Base-by-base conservation (phyloP, 2,888 invertebrate genomes). In the Acronicta psi region DNA sequence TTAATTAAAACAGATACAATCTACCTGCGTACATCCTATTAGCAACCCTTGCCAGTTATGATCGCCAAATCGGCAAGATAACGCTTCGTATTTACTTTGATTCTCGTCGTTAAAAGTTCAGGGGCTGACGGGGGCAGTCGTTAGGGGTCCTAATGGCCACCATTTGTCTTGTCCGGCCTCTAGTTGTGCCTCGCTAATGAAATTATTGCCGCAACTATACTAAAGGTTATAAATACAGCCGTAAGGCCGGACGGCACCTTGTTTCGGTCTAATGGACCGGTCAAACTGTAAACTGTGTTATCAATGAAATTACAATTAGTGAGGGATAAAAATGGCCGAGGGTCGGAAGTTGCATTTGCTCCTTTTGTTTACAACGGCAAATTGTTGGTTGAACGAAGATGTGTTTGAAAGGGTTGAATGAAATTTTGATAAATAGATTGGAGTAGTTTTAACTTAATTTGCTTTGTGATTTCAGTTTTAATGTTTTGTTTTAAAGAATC, bases 171-270 rank as follows among this genome's bases (percentile, higher is more conserved):
- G 93, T 94, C 94, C 93, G 92, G 92, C 91, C 90, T 88, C 86
- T 93, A 93, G 92, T 92, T 91, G 91, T 88, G 91, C 91, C 91
- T 87, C 88, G 86, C 93, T 94, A 94, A 94, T 94, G 94, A 94
- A 94, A 94, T 94, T 94, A 94, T 94, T 93, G 94, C 94, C 93
- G 89, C 92, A 93, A 93, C 93, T 94, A 93, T 89, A 93, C 88
- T 89, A 89, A 90, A 91, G 90, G 92, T 93, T 93, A 93, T 94
- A 93, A 94, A 94, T 94, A 93, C 91, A 87, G 83, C 87, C 86
- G 86, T 88, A 88, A 88, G 89, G 87, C 89, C 82, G 92, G 92
- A 92, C 91, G 90, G 88, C 90, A 92, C 93, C 93, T 91, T 93
- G 93, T 92, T 93, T 87, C 85, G 77, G 87, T 83, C 93, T 94